Conservation (phyloP, 2,113 vertebrate genomes). For the Beaufortia kweichowensis region DNA sequence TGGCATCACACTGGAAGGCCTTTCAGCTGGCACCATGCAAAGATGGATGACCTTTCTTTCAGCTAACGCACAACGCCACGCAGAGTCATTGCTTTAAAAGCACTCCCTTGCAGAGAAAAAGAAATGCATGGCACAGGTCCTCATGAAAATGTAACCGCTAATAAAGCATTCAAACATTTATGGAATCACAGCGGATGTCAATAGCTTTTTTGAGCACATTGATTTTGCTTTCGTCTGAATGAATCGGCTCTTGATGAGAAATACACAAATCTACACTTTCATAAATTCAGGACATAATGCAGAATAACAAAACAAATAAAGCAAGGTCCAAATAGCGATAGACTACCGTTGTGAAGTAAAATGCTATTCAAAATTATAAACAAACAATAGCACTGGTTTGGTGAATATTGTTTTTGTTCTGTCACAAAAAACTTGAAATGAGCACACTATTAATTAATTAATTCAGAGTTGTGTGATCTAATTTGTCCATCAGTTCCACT, state of each 20-base stretch:
- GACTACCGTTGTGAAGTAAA: conserved; percentile 3
- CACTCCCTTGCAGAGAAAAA: conserved; percentile 50
- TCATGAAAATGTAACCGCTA: conserved; percentile 38
- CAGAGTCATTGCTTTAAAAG: conserved; percentile 52
- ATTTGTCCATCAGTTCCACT: conserved; percentile 68
- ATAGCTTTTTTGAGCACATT: conserved; percentile 48
- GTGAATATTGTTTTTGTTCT: neutral
- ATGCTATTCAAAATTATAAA: neutral
- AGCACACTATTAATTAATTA: conserved; percentile 69
- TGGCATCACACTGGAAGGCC: conserved; percentile 42
- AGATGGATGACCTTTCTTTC: conserved; percentile 56
- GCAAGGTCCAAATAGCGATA: conserved; percentile 7
- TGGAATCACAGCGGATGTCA: conserved; percentile 34
- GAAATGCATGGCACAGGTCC: conserved; percentile 50
- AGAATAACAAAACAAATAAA: conserved; percentile 36
- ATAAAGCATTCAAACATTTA: conserved; percentile 59
- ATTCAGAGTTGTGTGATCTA: conserved; percentile 75
- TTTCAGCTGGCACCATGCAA: conserved; percentile 50
- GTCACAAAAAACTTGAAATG: conserved; percentile 59
- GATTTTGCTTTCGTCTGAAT: conserved; percentile 56
- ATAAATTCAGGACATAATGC: conserved; percentile 21
- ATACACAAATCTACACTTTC: conserved; percentile 39
- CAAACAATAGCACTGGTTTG: neutral
- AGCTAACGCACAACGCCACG: conserved; percentile 48
- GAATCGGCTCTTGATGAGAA: conserved; percentile 53